Evolutionary conservation across 2,113 vertebrate genomes (phyloP).

Genomic region (Castor canadensis): DNA sequence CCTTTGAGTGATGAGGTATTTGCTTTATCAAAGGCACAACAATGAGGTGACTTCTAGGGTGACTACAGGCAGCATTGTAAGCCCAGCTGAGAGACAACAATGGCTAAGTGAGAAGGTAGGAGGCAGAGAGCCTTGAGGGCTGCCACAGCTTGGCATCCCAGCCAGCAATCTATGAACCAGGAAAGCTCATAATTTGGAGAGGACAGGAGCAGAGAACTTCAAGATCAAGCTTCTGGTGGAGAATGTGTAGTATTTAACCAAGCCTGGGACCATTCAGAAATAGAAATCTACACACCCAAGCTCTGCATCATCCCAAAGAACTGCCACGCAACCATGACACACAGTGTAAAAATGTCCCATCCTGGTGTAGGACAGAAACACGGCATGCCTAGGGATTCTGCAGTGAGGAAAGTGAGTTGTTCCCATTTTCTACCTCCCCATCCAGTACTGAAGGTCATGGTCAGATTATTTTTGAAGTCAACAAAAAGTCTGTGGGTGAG

Average conservation of each 20-base stretch:
- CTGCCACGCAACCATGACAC: rapidly evolving
- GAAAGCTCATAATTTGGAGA: not conserved
- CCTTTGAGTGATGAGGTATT: not conserved
- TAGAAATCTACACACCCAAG: not conserved
- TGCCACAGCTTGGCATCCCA: not conserved
- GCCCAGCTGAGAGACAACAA: not conserved
- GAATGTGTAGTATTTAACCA: not conserved
- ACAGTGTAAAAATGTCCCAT: not conserved
- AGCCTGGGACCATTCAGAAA: not conserved
- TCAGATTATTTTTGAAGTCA: not conserved
- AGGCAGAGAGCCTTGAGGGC: no score
- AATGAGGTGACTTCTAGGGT: not conserved
- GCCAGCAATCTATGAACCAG: no score
- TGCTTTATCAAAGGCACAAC: not conserved
- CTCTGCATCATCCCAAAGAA: not conserved
- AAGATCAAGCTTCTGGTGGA: rapidly evolving
- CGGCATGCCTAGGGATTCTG: rapidly evolving
- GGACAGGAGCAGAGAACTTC: not conserved
- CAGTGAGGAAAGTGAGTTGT: not conserved
- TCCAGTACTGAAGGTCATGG: not conserved
- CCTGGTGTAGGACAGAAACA: not conserved
- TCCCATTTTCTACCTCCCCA: not conserved
- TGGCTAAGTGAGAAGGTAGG: not conserved
- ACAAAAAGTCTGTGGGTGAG: not conserved
- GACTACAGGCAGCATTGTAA: not conserved